Base-by-base conservation (phyloP, 2,113 vertebrate species). In the Mystacornis crossleyi region DNA sequence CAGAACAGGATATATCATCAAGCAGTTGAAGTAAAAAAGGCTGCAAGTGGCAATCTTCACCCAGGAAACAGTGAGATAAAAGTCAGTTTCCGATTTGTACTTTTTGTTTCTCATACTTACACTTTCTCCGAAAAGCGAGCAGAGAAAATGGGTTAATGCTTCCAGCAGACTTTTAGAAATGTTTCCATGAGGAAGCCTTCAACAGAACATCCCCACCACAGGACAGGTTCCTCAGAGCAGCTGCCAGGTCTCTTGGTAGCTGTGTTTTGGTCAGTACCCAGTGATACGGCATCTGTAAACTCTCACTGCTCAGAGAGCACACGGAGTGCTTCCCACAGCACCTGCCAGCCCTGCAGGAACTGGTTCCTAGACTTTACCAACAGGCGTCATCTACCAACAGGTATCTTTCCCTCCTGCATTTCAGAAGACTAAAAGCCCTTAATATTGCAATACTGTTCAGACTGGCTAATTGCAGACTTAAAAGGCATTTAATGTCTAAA, bases 371-470 rank as follows among this genome's bases (percentile, higher is more conserved):
- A 18, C 28, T 31, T 72, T 11, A 72, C 11, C 33, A 58, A 40
- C 0, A 1, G n/a, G 4, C 7, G 25, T 51, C 31, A 33, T 5
- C n/a, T n/a, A n/a, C n/a, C n/a, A 5, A 6, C 18, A 89, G 18
- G 10, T 29, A 28, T 42, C 18, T 84, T 83, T 81, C 20, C 21
- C 20, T 81, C 48, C 19, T 18, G 4, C 9, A 24, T 16, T 26
- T 34, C 25, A 69, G 69, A 33, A 65, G 72, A 51, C 6, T 55
- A 54, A 58, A 64, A 72, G 3, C 5, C 29, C 21, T 67, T 67
- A n/a, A 64, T 45, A 77, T 58, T 73, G 19, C 25, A 69, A 0
- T 19, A 40, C 9, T 47, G 8, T 80, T 62, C 26, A 65, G 34
- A 45, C 10, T 34, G 18, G 31, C 5, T 83, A 72, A 36, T 16